Conservation (phyloP, 2,797 vertebrate species). For the Garrulus glandarius region DNA sequence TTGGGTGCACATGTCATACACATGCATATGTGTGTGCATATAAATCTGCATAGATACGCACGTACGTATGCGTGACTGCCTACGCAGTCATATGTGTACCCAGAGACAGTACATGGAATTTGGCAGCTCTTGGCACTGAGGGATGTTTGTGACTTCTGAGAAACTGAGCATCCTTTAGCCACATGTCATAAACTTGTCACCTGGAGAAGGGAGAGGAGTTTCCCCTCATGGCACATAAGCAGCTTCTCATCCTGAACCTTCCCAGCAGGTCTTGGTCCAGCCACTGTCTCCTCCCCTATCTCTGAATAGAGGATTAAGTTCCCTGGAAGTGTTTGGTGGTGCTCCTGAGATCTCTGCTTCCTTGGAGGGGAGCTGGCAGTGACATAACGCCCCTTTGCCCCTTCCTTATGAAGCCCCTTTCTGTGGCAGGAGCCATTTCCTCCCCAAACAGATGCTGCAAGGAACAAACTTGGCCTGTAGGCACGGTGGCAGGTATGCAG, state of each 20-base stretch:
- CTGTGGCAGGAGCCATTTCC: not conserved
- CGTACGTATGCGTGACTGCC: accelerated
- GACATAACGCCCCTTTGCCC: not conserved
- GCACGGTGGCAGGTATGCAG: not conserved
- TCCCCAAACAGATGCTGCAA: not conserved
- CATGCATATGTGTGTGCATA: accelerated
- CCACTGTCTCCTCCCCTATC: accelerated
- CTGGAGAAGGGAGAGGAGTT: not conserved
- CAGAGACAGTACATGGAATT: accelerated
- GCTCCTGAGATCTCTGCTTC: not conserved
- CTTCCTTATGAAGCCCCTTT: not conserved
- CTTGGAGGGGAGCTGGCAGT: not conserved
- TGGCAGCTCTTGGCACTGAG: not conserved
- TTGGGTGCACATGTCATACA: not conserved
- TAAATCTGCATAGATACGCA: too few species aligned
- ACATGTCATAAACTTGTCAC: not conserved
- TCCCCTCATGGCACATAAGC: not conserved
- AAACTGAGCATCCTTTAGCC: not conserved
- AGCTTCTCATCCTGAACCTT: not conserved
- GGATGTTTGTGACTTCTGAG: not conserved
- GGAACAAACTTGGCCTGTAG: not conserved
- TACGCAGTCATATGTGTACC: accelerated
- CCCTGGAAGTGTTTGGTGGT: not conserved
- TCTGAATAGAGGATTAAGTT: not conserved
- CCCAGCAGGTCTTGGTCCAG: not conserved